Base-by-base conservation (phyloP, 2,113 vertebrate genomes). In the Phoxinus phoxinus region DNA sequence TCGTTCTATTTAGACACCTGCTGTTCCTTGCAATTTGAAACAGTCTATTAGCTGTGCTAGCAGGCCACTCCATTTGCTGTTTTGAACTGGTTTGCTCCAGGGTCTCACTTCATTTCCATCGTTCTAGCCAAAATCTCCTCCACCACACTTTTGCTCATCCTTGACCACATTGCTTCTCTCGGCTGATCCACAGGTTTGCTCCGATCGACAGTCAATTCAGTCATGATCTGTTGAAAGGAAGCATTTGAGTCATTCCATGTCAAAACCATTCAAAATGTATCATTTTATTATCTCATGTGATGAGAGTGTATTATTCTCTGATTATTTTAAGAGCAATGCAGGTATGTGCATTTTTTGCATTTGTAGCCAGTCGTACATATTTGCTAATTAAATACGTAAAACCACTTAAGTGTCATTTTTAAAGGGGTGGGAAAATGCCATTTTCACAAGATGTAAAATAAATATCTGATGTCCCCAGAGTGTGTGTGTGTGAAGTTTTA, bases 11-110 rank as follows among this genome's bases (percentile, higher is more conserved):
- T 93, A 94, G 91, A 91, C 88, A 88, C 92, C 92, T 80, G 90
- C 92, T 92, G 91, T 92, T 93, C 77, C 90, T 91, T 93, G 93
- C 91, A 90, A 92, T 94, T 93, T 91, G 91, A 93, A 91, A 88
- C 91, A 90, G 89, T 91, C 90, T 91, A 93, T 93, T 94, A 94
- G 90, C 90, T 87, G 89, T 63, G 88, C 87, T 88, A 89, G 90
- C 88, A 92, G 91, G 90, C 88, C 90, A 91, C 90, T 93, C 89
- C 90, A 93, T 93, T 94, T 91, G 91, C 89, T 92, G 92, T 93
- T 93, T 92, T 91, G 91, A 93, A 92, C 91, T 86, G 6, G 30
- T 85, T 15, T 85, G 88, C 89, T 90, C 86, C 85, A 87, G 85
- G 91, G 90, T 93, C 91, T 92, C 90, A 91, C 89, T 91, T 91